Conservation (phyloP, 2,797 vertebrate species). For the Poeciliopsis presidionis region DNA sequence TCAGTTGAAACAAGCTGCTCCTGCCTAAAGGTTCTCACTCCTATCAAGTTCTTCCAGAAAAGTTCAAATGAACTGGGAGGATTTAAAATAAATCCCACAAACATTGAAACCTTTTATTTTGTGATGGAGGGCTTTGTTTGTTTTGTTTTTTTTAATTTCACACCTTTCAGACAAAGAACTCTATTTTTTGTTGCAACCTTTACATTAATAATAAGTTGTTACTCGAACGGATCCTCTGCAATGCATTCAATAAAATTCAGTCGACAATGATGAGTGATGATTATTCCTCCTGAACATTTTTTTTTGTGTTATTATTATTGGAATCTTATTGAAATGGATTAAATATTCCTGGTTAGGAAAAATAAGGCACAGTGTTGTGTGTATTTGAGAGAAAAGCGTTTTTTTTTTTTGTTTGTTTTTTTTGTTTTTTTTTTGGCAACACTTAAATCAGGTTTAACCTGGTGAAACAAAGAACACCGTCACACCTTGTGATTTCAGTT, state of each 20-base stretch:
- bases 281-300: background rate
- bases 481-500: background rate
- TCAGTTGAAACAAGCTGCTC: background rate
- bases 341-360: background rate
- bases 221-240: background rate
- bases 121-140: no score
- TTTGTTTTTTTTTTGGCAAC: background rate
- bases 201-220: background rate
- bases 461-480: background rate
- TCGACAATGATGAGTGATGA: background rate
- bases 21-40: background rate
- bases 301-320: background rate
- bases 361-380: background rate
- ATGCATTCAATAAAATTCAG: background rate
- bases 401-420: no score
- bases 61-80: background rate
- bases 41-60: background rate
- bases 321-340: background rate
- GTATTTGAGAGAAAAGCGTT: background rate
- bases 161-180: no score
- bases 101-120: background rate
- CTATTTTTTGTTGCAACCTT: background rate
- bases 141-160: background rate
- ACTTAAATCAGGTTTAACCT: background rate
- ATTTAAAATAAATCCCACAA: background rate